phyloP scores from a whole-genome alignment of 2,888 invertebrate genomes.

The Microdon myrmicae region DNA sequence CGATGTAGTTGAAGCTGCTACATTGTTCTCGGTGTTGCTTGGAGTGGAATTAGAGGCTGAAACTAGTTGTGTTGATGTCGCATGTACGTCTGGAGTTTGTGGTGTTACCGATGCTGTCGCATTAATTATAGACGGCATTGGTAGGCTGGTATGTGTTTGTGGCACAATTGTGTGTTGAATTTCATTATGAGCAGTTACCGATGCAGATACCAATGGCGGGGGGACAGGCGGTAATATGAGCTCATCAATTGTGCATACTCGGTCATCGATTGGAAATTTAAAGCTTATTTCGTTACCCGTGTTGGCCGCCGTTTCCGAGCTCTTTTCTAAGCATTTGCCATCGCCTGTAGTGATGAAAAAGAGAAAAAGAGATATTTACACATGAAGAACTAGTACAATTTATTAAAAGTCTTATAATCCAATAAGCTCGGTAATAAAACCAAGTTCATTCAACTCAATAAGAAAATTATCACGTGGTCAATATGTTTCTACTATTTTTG shows the following conservation, averaged over 20 bases:
- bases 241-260: constrained; percentile 67
- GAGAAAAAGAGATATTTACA: too few species aligned
- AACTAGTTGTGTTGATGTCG: constrained; percentile 19
- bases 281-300: constrained; percentile 69
- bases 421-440: too few species aligned
- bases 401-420: too few species aligned
- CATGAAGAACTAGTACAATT: too few species aligned
- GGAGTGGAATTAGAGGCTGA: too few species aligned
- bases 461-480: too few species aligned
- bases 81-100: constrained; percentile 56
- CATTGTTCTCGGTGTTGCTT: too few species aligned
- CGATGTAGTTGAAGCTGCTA: too few species aligned
- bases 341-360: constrained; percentile 60
- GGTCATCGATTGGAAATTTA: constrained; percentile 70
- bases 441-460: too few species aligned
- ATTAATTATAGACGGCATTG: constrained; percentile 48
- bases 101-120: constrained; percentile 56
- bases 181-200: constrained; percentile 26
- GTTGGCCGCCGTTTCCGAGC: constrained; percentile 58
- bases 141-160: constrained; percentile 41
- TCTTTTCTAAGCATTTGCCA: constrained; percentile 65
- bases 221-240: constrained; percentile 62
- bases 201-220: constrained; percentile 56
- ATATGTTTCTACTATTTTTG: too few species aligned
- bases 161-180: constrained; percentile 24